These are phyloP conservation scores for Silurus meridionalis DNA, from an alignment of 2,113 vertebrate genomes.

Conservation along the genomic window DNA sequence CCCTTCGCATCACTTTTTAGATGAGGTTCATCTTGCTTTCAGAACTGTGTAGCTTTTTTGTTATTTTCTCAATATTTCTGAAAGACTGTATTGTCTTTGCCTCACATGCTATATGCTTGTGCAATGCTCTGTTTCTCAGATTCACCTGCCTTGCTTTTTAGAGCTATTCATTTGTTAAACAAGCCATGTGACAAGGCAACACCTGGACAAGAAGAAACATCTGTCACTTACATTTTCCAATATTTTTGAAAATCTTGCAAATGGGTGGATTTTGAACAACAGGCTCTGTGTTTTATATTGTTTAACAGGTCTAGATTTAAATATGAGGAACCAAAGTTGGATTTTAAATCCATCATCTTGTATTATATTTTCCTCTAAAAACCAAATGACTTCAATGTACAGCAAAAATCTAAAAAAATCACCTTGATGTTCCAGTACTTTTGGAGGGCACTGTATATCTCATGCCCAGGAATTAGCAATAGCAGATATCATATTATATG, in stretches of 20 bases:
- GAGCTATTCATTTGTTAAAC: not conserved
- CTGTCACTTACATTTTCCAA: not conserved
- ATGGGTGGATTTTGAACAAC: not conserved
- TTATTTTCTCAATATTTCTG: not conserved
- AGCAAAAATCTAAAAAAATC: not conserved
- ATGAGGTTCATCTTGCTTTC: too few species aligned
- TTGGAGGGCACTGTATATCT: not conserved
- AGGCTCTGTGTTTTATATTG: not conserved
- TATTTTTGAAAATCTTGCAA: not conserved
- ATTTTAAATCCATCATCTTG: not conserved
- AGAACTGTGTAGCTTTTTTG: too few species aligned
- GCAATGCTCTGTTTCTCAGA: too few species aligned
- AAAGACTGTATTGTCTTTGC: too few species aligned
- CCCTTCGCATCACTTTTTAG: too few species aligned
- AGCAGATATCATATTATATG: constrained; percentile 9
- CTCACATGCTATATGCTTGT: too few species aligned
- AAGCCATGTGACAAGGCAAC: not conserved
- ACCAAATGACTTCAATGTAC: not conserved
- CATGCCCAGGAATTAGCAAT: not conserved
- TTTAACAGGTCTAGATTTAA: not conserved
- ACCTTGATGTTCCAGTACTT: not conserved
- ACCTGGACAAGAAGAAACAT: not conserved
- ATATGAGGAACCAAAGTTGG: not conserved
- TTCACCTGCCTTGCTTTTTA: not conserved
- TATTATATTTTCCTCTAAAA: not conserved